Evolutionary conservation across 2,113 vertebrate genomes (phyloP), one percentile per base, ranked within the genome.

Genomic region (Thymallus thymallus): DNA sequence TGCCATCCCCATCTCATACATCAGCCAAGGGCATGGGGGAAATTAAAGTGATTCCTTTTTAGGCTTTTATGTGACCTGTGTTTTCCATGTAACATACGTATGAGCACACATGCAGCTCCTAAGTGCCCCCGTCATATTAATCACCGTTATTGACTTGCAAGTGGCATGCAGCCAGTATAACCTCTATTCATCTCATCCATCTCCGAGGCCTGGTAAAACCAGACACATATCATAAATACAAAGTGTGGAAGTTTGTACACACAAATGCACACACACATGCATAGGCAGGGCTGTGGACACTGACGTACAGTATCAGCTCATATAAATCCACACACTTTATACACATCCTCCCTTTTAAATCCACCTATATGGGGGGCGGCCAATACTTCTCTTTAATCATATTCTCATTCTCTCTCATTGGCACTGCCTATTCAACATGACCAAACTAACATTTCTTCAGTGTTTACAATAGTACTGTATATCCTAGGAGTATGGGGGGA

Each of bases 221-320:
- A 74, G 60, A 67, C 62, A 75, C 56, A 55, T 12, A 62, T 22
- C 72, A 74, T 79, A 60, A 71, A 79, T 29, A 71, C 46, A 55
- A 20, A 55, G 35, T 12, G 9, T 41, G 2, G 9, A 9, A 9
- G 14, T 20, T 6, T 55, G 4, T 20, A 55, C 51, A 55, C 51
- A 55, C 51, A 55, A 14, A 14, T 13, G 3, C 45, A 51, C 2
- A 18, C 48, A 1, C 48, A 55, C 16, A 55, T 1, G 20, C 51
- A 55, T 20, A 55, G 20, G 20, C 20, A 20, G 51, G 18, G 20
- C 13, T 18, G 20, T 20, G 51, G 14, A 55, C 18, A 55, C 18
- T 16, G 14, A 55, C 4, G 20, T 55, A 6, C 51, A 18, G 51
- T 55, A 55, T 2, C 13, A 14, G 6, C 51, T 18, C 51, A 55